A percentile compares a stretch with the other conserved stretches of the same genome.
phyloP scores from a whole-genome alignment of 2,797 vertebrate genomes.

The Squalus acanthias region DNA sequence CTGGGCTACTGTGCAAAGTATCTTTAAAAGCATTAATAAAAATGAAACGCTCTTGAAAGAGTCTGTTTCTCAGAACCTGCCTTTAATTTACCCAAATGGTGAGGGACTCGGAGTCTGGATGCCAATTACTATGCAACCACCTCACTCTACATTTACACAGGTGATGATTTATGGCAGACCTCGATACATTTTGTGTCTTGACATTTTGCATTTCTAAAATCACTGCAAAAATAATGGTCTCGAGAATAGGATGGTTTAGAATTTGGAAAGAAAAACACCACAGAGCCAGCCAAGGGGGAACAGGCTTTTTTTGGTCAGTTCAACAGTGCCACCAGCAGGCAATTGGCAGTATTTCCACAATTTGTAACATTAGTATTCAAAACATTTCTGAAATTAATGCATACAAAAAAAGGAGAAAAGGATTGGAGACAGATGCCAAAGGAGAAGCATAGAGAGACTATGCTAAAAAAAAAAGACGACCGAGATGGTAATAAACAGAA shows the following conservation, averaged over 20 bases:
- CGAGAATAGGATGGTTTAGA: background rate
- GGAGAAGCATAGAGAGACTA: no score
- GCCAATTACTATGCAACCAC: background rate
- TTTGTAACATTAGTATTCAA: background rate
- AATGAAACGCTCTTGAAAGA: background rate
- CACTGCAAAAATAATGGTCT: background rate
- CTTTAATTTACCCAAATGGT: background rate
- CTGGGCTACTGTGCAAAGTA: background rate
- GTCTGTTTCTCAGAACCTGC: background rate
- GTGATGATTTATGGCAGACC: background rate
- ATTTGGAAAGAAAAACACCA: background rate
- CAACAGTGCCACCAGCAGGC: slow-evolving; percentile 13
- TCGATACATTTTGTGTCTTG: background rate
- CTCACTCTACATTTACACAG: background rate
- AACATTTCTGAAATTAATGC: background rate
- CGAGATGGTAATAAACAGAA: background rate
- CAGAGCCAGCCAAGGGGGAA: background rate
- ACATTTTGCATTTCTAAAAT: slow-evolving; percentile 7
- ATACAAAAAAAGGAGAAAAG: background rate
- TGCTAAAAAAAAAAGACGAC: background rate
- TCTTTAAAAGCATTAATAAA: background rate
- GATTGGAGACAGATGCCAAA: background rate
- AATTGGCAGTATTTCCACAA: background rate
- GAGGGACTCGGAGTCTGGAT: background rate
- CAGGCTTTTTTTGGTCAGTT: background rate